Base-by-base conservation (phyloP, 2,797 vertebrate genomes). In the Pangasius macronema region DNA sequence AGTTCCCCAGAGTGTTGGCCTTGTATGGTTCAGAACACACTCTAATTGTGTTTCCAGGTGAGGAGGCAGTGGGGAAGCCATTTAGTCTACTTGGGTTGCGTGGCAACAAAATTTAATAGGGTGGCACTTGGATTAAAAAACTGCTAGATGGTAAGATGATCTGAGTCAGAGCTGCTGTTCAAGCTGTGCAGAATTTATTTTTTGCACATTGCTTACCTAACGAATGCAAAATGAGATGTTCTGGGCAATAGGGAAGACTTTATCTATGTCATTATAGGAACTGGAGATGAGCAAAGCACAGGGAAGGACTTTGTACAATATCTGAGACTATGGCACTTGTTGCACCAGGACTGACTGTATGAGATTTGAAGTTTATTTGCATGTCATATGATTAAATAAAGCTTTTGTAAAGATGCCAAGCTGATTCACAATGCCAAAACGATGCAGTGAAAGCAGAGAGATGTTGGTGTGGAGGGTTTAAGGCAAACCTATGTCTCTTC, bases 1-100 rank as follows among this genome's bases (percentile, higher is more conserved):
- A 55, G 55, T 68, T 73, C 84, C 67, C 82, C 16, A 68, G 85
- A 83, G 84, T 4, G 14, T 13, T 16, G 24, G 61, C 30, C 57
- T 85, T 70, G 87, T 59, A 59, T 85, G 80, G 65, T 83, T 87
- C 87, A 87, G 42, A 82, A 51, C 73, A 73, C 80, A 82, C 76
- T 73, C 67, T 87, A 85, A 89, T 88, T 77, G 68, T 80, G 82
- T 82, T 87, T 89, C 68, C 68, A 82, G 63, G 83, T 67, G 68
- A 68, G 61, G 59, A 82, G 20, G 16, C 57, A 65, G 75, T 76
- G 20, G 65, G 83, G 57, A 85, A 70, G 53, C 59, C 49, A 39
- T 83, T 85, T 65, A 77, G 49, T 53, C 36, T 57, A 36, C 53
- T 65, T 27, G 33, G 70, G 82, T 89, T 89, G 75, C 85, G 51